Conservation (phyloP, 2,888 invertebrate species). For the Acholoe squamosa region DNA sequence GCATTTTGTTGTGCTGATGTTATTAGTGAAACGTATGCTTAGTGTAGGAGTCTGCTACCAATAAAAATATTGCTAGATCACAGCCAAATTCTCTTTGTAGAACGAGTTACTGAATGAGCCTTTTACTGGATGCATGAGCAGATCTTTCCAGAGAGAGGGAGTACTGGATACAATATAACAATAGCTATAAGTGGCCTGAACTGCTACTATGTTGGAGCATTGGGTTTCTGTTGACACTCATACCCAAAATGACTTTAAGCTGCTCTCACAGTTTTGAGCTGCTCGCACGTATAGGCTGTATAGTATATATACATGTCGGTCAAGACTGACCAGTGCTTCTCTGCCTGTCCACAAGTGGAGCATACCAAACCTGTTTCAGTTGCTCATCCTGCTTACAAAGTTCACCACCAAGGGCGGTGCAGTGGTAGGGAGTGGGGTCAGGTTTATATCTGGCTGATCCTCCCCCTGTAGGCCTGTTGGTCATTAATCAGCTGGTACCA, state of each 20-base stretch:
- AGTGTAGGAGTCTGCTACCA: no score
- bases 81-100: no score
- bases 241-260: no score
- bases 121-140: not conserved
- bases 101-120: no score
- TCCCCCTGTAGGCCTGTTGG: not conserved
- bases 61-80: no score
- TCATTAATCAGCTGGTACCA: not conserved
- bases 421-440: not conserved
- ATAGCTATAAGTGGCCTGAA: no score
- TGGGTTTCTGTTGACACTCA: no score
- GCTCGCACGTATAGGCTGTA: not conserved
- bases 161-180: not conserved
- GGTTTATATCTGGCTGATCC: slow-evolving; percentile 27
- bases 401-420: not conserved
- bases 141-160: not conserved
- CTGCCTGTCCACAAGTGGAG: not conserved
- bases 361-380: not conserved
- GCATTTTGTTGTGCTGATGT: no score
- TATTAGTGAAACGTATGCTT: no score
- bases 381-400: not conserved
- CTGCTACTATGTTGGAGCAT: no score
- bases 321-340: slow-evolving; percentile 14
- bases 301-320: not conserved
- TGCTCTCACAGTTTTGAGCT: no score